Base-by-base conservation (phyloP, 2,888 invertebrate genomes). In the Megamerina dolium region DNA sequence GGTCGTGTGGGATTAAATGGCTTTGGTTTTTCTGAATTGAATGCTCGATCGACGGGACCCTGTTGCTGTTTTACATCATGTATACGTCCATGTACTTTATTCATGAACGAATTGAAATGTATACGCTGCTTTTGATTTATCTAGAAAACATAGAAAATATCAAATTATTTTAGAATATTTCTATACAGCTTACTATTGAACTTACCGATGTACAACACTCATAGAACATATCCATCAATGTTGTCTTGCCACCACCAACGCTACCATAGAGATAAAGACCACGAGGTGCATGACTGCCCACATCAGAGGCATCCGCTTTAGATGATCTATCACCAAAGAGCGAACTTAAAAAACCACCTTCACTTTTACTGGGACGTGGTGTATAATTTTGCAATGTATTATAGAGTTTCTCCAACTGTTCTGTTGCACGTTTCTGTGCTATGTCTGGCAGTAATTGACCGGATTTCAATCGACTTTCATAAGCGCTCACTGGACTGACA, bases 191-290 rank as follows among this genome's bases (percentile, higher is more conserved):
- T 29, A 4, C 13, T 13, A 12, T 16, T 19, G 16, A 21, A 50
- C 51, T 48, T 64, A 80, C 77, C 39, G 54, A 45, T 56, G 76
- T 70, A 66, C 83, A 82, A 62, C 82, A 81, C 57, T 91, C 82
- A 75, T 86, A 92, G 74, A 99, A 97, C 60, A 99, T 74, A 74
- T 99, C 97, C 99, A 99, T 99, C 45, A 99, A 74, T 85, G 97
- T 97, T 5, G 99, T 99, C 77, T 99, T 99, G 33, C 99, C 99
- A 56, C 92, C 90, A 34, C 93, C 91, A 50, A 92, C 91, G 62
- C 91, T 85, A 43, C 94, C 94, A 73, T 86, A 82, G 46, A 94
- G 81, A 63, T 95, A 94, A 10, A 94, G 72, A 5, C 94, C 94
- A 69, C 51, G 45, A 2, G 66, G 65, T 1, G 63, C 48, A 18